Percentiles rank a stretch among this genome's conserved stretches.
phyloP scores from a whole-genome alignment of 2,797 vertebrate species.

The Phoeniculus purpureus region DNA sequence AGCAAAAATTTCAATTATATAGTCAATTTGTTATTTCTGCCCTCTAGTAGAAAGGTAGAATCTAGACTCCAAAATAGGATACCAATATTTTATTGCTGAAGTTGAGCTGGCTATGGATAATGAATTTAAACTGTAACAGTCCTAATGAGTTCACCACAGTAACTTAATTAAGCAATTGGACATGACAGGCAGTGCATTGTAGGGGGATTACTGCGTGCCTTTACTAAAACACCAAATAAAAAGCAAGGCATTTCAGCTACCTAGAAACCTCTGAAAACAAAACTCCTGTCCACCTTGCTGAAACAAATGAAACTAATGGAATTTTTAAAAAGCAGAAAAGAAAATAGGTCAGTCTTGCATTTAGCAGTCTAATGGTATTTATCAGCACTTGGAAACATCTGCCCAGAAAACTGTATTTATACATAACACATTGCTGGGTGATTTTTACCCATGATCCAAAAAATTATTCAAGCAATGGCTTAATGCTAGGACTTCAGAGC shows the following conservation, averaged over 20 bases:
- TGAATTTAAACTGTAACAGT: background rate
- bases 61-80: background rate
- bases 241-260: background rate
- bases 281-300: background rate
- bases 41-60: background rate
- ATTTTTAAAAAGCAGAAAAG: slow-evolving; percentile 10
- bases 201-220: background rate
- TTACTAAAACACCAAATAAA: background rate
- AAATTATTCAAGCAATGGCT: background rate
- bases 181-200: background rate
- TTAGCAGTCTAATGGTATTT: background rate
- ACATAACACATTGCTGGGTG: background rate
- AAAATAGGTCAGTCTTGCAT: background rate
- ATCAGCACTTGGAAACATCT: background rate
- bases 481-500: background rate
- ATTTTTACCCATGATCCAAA: background rate
- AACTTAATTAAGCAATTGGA: slow-evolving; percentile 10
- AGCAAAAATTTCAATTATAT: background rate
- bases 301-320: background rate
- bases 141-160: background rate
- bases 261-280: background rate
- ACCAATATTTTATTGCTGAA: background rate
- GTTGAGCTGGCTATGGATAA: background rate
- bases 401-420: background rate
- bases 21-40: background rate